A percentile compares a stretch with the other conserved stretches of the same genome.
Evolutionary conservation across 2,888 invertebrate species (phyloP).

Genomic region (Tinea semifulvella): DNA sequence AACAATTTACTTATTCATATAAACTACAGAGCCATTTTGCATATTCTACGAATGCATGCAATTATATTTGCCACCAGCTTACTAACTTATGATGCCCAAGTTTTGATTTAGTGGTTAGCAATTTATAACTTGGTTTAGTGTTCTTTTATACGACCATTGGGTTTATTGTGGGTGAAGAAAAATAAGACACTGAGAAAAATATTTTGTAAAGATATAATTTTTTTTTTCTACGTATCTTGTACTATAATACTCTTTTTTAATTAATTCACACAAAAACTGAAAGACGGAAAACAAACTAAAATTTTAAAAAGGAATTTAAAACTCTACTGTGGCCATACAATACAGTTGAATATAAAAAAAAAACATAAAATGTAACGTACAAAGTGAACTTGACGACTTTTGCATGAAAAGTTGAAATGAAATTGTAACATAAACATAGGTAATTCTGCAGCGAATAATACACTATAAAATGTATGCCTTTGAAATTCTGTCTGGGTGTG

Average conservation of each 20-base stretch:
- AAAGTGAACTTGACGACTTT: background rate
- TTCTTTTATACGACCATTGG: too few species aligned
- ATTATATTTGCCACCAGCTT: constrained; percentile 2
- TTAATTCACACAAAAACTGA: too few species aligned
- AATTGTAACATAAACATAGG: background rate
- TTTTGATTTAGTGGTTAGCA: too few species aligned
- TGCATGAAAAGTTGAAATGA: constrained; percentile 5
- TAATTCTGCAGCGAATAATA: background rate
- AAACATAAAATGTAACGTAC: background rate
- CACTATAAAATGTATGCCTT: constrained; percentile 4
- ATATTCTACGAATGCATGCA: constrained; percentile 4
- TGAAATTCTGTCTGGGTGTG: background rate
- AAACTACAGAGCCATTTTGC: background rate
- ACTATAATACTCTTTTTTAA: background rate
- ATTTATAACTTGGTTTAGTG: too few species aligned
- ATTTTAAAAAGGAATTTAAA: background rate
- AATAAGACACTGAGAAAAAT: background rate
- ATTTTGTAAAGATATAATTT: background rate
- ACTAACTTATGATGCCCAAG: too few species aligned
- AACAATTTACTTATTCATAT: constrained; percentile 8
- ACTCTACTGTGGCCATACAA: background rate
- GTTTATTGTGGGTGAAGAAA: too few species aligned
- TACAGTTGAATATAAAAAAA: background rate
- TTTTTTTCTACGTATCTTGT: background rate
- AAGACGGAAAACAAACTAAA: too few species aligned